Evolutionary conservation across 2,113 vertebrate species (phyloP), one percentile per base, ranked within the genome.

Genomic region (Epinephelus moara): DNA sequence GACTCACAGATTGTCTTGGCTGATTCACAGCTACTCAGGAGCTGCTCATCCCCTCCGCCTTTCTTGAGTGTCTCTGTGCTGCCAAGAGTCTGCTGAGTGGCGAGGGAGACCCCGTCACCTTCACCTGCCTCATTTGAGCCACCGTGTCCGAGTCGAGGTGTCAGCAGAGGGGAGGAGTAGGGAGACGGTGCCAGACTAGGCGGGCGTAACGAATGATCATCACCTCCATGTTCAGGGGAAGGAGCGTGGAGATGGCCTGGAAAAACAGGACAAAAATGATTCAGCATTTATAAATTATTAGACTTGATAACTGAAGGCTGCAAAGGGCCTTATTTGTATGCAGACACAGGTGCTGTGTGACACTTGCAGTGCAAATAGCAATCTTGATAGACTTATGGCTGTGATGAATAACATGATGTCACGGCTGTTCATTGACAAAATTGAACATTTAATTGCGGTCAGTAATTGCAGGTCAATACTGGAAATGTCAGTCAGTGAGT

Each of bases 11-110:
- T 88, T 0, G 96, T 96, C 93, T 97, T 97, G 79, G 97, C 97
- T 18, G 98, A 99, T 66, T 99, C 98, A 69, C 97, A 99, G 81
- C 98, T 99, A 91, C 97, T 99, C 68, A 98, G 66, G 8, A 97
- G 94, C 27, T 88, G 89, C 12, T 97, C 97, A 5, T 98, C 92
- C 3, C 88, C 90, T 40, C 91, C 92, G 15, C 71, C 88, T 84
- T 88, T 95, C 86, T 93, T 96, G 3, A 97, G 59, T 0, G 95
- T 95, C 79, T 96, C 95, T 0, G 94, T 96, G 85, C 93, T 97
- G 85, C 89, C 94, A n/a, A 91, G 74, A 68, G 91, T 91, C 78
- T 91, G 92, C 69, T 93, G 93, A 45, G 90, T 81, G 8, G 82
- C 85, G 15, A 92, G 85, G 63, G 55, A 25, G 11, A 85, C 91